phyloP scores from a whole-genome alignment of 1,140 invertebrate species.

The Carposina sasakii region DNA sequence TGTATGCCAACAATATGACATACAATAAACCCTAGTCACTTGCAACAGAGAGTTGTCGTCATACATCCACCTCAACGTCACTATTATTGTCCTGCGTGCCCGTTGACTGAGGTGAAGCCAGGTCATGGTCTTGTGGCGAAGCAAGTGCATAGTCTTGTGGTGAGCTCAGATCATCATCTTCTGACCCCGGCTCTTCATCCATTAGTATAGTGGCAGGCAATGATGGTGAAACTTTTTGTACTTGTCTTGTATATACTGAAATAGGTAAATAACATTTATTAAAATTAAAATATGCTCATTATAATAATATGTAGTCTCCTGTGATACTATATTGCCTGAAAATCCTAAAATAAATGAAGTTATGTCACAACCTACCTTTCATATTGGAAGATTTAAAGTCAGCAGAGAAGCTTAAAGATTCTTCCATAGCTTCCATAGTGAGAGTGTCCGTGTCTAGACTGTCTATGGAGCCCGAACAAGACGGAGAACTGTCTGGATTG shows the following conservation, averaged over 20 bases:
- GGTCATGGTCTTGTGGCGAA: slow-evolving; percentile 41
- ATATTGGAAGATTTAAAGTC: slow-evolving; percentile 64
- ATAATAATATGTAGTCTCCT: too few relatives aligned
- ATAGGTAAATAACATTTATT: slow-evolving; percentile 7
- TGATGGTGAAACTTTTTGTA: slow-evolving; percentile 64
- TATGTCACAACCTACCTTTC: slow-evolving; percentile 44
- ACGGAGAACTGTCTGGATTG: slow-evolving; percentile 58
- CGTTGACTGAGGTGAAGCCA: slow-evolving; percentile 37
- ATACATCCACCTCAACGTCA: slow-evolving; percentile 67
- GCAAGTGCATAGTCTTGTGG: slow-evolving; percentile 46
- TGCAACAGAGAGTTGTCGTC: slow-evolving; percentile 45
- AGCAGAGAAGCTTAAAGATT: slow-evolving; percentile 54
- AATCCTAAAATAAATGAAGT: not conserved
- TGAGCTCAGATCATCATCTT: slow-evolving; percentile 49
- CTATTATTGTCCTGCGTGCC: slow-evolving; percentile 48
- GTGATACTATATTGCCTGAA: too few relatives aligned
- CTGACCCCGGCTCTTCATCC: slow-evolving; percentile 56
- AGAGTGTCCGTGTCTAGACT: slow-evolving; percentile 61
- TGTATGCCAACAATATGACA: slow-evolving; percentile 18
- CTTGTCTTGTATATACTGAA: slow-evolving; percentile 66
- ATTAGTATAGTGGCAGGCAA: slow-evolving; percentile 67
- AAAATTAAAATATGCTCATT: not conserved
- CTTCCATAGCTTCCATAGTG: slow-evolving; percentile 64
- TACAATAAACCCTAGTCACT: slow-evolving; percentile 39
- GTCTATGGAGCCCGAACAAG: slow-evolving; percentile 61